Percentiles rank a stretch among this genome's conserved stretches.
These are phyloP conservation scores for Microctenopoma steveboyesi DNA, from an alignment of 2,797 vertebrate genomes.

Conservation along the genomic window DNA sequence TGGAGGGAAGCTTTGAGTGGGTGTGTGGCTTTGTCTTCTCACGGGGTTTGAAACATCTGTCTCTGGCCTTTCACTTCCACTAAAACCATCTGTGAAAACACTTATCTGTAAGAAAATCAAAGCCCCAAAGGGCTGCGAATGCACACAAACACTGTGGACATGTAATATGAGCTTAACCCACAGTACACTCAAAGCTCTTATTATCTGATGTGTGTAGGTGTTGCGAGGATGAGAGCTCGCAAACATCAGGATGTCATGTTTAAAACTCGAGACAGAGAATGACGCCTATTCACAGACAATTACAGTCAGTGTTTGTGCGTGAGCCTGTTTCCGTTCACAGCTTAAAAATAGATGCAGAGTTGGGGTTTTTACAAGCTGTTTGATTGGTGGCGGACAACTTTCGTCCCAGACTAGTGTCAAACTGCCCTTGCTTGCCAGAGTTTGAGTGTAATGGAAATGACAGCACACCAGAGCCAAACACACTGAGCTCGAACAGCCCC, in stretches of 20 bases:
- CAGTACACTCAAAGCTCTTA: constrained; percentile 23
- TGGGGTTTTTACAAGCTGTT: constrained; percentile 28
- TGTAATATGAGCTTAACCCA: constrained; percentile 31
- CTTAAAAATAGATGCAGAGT: constrained; percentile 40
- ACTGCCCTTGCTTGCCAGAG: constrained; percentile 56
- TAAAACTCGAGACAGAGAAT: constrained; percentile 13
- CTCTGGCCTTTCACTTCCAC: constrained; percentile 58
- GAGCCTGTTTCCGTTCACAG: background rate
- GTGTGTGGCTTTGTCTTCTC: constrained; percentile 48
- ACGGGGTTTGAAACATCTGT: constrained; percentile 67
- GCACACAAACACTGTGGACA: constrained; percentile 22
- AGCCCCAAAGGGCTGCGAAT: constrained; percentile 12
- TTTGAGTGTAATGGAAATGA: constrained; percentile 67
- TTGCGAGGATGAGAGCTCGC: background rate
- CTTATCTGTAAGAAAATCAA: constrained; percentile 37
- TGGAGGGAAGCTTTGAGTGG: constrained; percentile 14
- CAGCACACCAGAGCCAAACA: constrained; percentile 43
- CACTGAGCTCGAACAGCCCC: constrained; percentile 18
- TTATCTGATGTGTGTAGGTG: constrained; percentile 13
- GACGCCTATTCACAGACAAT: background rate
- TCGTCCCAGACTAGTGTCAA: constrained; percentile 41
- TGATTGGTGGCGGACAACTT: constrained; percentile 15
- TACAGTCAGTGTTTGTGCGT: constrained; percentile 1
- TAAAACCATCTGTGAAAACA: constrained; percentile 74
- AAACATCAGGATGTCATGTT: constrained; percentile 20